Evolutionary conservation across 2,113 vertebrate genomes (phyloP).

Genomic region (Ctenodactylus gundi): DNA sequence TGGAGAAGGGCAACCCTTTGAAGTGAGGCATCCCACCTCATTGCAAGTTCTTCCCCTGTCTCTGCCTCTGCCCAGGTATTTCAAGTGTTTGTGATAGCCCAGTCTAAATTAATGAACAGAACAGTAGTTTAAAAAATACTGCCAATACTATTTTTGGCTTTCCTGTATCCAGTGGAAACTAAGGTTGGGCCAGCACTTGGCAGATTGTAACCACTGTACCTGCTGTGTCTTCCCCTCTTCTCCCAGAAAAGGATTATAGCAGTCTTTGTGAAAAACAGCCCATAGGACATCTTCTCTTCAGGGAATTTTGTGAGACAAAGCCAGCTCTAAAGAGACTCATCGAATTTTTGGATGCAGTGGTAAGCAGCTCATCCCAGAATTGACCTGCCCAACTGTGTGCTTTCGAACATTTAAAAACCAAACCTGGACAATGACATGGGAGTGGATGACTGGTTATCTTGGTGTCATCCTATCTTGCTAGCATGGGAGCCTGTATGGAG

Average conservation of each 20-base stretch:
- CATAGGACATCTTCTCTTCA: conserved; percentile 93
- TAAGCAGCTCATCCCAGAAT: conserved; percentile 78
- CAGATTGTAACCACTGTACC: neutral
- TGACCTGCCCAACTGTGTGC: neutral
- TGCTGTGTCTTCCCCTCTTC: conserved; percentile 19
- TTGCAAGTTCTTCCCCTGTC: neutral
- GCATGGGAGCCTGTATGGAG: neutral
- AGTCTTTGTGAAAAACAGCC: conserved; percentile 94
- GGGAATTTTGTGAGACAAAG: conserved; percentile 92
- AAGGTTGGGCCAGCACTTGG: neutral
- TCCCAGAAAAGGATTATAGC: conserved; percentile 90
- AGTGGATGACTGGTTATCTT: neutral
- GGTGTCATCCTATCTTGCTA: neutral
- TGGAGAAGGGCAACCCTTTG: neutral
- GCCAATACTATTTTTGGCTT: neutral
- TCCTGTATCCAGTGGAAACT: neutral
- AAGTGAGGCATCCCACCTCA: no score
- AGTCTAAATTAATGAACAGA: neutral
- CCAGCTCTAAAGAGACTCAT: conserved; percentile 88
- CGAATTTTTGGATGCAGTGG: conserved; percentile 94
- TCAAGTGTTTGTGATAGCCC: neutral
- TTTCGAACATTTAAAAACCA: neutral
- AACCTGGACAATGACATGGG: neutral
- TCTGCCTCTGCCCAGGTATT: neutral
- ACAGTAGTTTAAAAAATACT: neutral